Percentiles rank a stretch among this genome's conserved stretches.
Conservation (phyloP, 2,888 invertebrate genomes). For the Dynastes tityus region DNA sequence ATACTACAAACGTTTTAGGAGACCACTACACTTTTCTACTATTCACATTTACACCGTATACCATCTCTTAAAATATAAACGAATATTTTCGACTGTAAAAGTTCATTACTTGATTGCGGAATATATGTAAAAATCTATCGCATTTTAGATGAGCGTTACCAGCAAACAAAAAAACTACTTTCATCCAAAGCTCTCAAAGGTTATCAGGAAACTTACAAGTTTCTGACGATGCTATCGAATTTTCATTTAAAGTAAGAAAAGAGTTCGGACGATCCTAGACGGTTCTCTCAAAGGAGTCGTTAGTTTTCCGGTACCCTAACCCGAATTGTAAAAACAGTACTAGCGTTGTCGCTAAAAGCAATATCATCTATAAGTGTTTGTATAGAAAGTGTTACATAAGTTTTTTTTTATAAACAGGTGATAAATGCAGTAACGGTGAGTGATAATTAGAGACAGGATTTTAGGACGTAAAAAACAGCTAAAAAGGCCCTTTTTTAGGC, state of each 20-base stretch:
- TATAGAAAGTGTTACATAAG: not conserved
- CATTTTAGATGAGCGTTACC: not conserved
- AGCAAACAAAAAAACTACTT: conserved; percentile 18
- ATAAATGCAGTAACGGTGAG: no score
- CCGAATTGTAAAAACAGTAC: conserved; percentile 2
- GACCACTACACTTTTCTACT: not conserved
- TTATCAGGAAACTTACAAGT: conserved; percentile 32
- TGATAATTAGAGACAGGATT: no score
- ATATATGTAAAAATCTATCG: not conserved
- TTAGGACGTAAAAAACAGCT: no score
- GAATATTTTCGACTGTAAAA: not conserved
- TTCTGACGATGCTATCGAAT: conserved; percentile 39
- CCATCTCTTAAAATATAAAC: not conserved
- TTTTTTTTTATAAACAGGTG: not conserved
- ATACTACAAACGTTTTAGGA: not conserved
- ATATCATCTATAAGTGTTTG: not conserved
- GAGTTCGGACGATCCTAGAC: not conserved
- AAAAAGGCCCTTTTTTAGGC: no score
- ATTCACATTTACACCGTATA: not conserved
- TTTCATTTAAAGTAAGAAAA: conserved; percentile 43
- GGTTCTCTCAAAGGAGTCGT: conserved; percentile 35
- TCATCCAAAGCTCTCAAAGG: conserved; percentile 23
- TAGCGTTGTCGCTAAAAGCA: conserved; percentile 1
- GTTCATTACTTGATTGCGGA: not conserved
- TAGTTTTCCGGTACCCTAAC: conserved; percentile 9